A percentile compares a stretch with the other conserved stretches of the same genome.
Conservation (phyloP, 2,888 invertebrate species). For the Cerastis leucographa region DNA sequence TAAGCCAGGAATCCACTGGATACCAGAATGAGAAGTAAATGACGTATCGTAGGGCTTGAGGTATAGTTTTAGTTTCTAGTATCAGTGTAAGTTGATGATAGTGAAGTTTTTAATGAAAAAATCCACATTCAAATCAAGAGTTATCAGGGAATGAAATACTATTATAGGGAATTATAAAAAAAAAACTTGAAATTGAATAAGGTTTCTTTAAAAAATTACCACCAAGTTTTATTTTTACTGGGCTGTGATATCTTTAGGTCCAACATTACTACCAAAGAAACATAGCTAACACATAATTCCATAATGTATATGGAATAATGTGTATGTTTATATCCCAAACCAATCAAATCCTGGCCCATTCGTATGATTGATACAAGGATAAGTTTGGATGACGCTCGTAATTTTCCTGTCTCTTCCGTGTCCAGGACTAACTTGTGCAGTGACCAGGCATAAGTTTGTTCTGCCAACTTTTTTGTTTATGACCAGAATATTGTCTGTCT, state of each 20-base stretch:
- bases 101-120: background rate
- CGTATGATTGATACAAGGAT: slow-evolving; percentile 52
- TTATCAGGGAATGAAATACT: background rate
- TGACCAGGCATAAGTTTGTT: slow-evolving; percentile 20
- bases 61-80: too few relatives aligned
- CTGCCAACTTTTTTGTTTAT: slow-evolving; percentile 42
- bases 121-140: background rate
- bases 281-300: slow-evolving; percentile 7
- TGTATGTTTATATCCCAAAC: slow-evolving; percentile 7
- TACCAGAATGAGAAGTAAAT: background rate
- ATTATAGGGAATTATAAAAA: background rate
- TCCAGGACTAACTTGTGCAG: slow-evolving; percentile 51
- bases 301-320: background rate
- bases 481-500: slow-evolving; percentile 21
- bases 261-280: background rate
- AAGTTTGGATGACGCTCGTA: slow-evolving; percentile 57
- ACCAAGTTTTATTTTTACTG: background rate
- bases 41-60: background rate
- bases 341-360: slow-evolving; percentile 35
- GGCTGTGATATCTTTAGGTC: background rate
- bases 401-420: slow-evolving; percentile 39
- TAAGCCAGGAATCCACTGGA: background rate
- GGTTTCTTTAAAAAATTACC: background rate
- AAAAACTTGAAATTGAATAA: background rate
- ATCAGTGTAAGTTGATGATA: too few relatives aligned